phyloP scores from a whole-genome alignment of 2,888 invertebrate species.

The Drosophila recens region DNA sequence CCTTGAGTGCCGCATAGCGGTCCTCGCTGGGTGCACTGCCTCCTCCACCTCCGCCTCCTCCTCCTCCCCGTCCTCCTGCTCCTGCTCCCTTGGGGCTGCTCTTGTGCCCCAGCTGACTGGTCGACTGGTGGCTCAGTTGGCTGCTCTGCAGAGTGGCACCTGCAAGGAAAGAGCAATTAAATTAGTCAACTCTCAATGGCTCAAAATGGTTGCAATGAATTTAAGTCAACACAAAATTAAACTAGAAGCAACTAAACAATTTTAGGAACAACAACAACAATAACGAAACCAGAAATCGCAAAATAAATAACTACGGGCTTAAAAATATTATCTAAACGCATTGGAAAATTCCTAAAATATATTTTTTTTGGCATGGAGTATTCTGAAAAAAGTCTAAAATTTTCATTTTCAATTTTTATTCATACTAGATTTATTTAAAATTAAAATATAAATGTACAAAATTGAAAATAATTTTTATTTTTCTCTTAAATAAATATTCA shows the following conservation, averaged over 20 bases:
- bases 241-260: conserved; percentile 37
- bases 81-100: conserved; percentile 28
- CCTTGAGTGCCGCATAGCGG: conserved; percentile 97
- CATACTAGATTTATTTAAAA: no score
- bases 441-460: no score
- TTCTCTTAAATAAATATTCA: no score
- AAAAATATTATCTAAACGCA: background rate
- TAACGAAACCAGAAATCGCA: conserved; percentile 3
- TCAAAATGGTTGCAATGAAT: conserved; percentile 1
- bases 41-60: no score
- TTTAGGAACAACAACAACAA: background rate
- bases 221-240: conserved; percentile 32
- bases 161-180: conserved; percentile 39
- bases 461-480: no score
- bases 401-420: background rate
- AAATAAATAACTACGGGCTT: background rate
- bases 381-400: background rate
- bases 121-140: conserved; percentile 52
- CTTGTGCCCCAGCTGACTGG: conserved; percentile 29
- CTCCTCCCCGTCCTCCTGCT: no score
- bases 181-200: background rate
- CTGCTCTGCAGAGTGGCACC: conserved; percentile 83
- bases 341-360: background rate
- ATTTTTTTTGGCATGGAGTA: background rate
- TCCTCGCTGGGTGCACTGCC: conserved; percentile 88